Base-by-base conservation (phyloP, 2,113 vertebrate species). In the Alexandromys fortis region DNA sequence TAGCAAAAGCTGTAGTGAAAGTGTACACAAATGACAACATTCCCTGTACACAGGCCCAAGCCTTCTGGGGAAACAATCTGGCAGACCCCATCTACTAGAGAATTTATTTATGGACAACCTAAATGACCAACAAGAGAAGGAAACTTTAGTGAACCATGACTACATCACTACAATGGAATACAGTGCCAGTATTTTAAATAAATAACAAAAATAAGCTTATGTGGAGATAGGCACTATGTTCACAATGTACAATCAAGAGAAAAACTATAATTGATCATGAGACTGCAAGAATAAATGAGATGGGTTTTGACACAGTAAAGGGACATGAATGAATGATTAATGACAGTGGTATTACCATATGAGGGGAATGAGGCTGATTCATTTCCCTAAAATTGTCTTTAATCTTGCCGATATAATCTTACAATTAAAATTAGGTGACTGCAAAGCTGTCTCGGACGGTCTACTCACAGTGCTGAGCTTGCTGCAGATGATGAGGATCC, bases 381-480 rank as follows among this genome's bases (percentile, higher is more conserved):
- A 10, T 82, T 97, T 89, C 68, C 68, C 76, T 95, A 78, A 85
- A 89, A 65, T 92, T 55, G 86, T 81, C 85, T 94, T 94, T 90
- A 67, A 78, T 95, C 82, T 92, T 97, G 65, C 73, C 0, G 7
- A 70, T 86, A 42, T 4, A 70, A 70, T 78, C 86, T 82, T 96
- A 92, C 85, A 88, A 81, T 93, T 94, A 89, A 95, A 88, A 92
- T 82, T 78, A 81, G 86, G 52, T 73, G 65, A 92, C 9, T 61
- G 55, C 91, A 90, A 93, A 81, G 79, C 49, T 4, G 0, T 49
- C 45, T 90, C 35, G 12, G 65, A 81, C 26, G 35, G 72, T 96
- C 90, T 97, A 99, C 99, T 99, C 97, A 99, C 99, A 98, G 99
- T 99, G 99, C 99, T 99, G 94, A 99, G 99, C 96, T 99, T 99